Conservation (phyloP, 1,140 invertebrate genomes). For the Drosophila tristis region DNA sequence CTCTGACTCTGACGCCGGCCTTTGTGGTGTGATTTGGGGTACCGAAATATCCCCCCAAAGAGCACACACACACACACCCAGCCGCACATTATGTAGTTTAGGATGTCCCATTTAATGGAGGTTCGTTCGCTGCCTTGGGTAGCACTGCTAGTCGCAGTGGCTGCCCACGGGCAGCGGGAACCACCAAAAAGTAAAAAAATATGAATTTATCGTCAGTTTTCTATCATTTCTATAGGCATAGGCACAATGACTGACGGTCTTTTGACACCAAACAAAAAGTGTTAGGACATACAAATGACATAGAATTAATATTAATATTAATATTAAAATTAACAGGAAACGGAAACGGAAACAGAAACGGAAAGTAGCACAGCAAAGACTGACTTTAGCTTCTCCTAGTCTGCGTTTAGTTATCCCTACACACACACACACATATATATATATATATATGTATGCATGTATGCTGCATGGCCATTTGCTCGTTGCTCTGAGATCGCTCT, state of each 20-base stretch:
- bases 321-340: background rate
- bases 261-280: background rate
- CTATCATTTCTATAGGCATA: conserved; percentile 43
- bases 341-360: too few species aligned
- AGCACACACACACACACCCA: conserved; percentile 4
- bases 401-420: background rate
- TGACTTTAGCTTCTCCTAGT: background rate
- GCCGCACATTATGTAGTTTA: conserved; percentile 14
- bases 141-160: too few species aligned
- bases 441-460: background rate
- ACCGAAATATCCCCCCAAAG: too few species aligned
- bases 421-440: too few species aligned
- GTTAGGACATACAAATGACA: background rate
- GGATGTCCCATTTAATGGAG: background rate
- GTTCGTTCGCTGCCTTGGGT: conserved; percentile 8
- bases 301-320: background rate
- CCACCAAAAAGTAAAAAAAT: conserved; percentile 1
- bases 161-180: too few species aligned
- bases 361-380: background rate
- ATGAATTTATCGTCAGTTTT: conserved; percentile 59
- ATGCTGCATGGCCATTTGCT: conserved; percentile 3
- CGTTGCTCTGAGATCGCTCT: conserved; percentile 46
- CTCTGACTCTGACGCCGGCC: background rate
- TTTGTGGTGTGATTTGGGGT: background rate
- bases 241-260: conserved; percentile 71